Percentiles rank a stretch among this genome's conserved stretches.
phyloP scores from a whole-genome alignment of 2,113 vertebrate genomes.

The Amia ocellicauda region DNA sequence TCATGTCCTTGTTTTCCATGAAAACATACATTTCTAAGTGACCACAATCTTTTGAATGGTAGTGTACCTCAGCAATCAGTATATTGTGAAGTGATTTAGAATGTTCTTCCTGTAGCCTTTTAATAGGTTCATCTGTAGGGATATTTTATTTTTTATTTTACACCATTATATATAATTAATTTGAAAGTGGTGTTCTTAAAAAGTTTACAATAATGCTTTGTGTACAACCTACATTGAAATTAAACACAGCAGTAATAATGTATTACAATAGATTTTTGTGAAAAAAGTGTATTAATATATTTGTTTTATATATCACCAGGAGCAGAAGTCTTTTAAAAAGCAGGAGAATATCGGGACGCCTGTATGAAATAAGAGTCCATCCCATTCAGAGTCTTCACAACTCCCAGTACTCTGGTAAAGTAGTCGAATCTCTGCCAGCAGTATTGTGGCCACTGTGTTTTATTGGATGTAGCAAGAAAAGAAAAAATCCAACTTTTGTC shows the following conservation, averaged over 20 bases:
- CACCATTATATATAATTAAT: too few relatives aligned
- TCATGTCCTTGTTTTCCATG: too few relatives aligned
- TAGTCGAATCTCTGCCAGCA: neutral
- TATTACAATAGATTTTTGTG: too few relatives aligned
- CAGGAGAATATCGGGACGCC: constrained; percentile 83
- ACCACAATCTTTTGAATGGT: too few relatives aligned
- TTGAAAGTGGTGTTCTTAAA: neutral
- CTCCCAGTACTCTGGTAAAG: constrained; percentile 65
- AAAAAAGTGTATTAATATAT: neutral
- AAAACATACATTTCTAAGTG: too few relatives aligned
- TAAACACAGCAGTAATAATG: too few relatives aligned
- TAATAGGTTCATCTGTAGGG: too few relatives aligned
- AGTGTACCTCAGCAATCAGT: too few relatives aligned
- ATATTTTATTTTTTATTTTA: too few relatives aligned
- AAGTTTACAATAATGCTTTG: neutral
- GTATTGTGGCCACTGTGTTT: neutral
- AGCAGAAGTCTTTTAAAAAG: constrained; percentile 87
- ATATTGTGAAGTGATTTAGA: too few relatives aligned
- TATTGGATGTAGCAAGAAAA: too few relatives aligned
- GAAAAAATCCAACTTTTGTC: neutral
- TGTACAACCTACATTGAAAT: neutral
- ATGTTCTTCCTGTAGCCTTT: too few relatives aligned
- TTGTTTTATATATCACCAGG: constrained; percentile 49
- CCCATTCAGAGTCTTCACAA: constrained; percentile 61
- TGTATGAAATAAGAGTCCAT: constrained; percentile 78